Evolutionary conservation across 2,113 vertebrate species (phyloP).

Genomic region (Hippocampus guttulatus): DNA sequence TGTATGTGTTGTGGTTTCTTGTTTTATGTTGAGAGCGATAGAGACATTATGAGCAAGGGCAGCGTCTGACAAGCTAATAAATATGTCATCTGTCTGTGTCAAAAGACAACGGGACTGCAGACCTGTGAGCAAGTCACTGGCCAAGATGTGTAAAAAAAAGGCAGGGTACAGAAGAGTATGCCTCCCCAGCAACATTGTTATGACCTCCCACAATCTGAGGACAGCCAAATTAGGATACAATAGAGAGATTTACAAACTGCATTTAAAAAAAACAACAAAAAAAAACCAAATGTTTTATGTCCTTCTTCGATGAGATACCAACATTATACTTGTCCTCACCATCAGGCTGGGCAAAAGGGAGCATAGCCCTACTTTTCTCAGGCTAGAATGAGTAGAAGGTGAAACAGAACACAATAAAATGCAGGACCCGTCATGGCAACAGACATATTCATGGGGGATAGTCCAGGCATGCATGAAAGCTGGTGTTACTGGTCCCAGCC

Average conservation of each 20-base stretch:
- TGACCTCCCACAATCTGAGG: slow-evolving; percentile 47
- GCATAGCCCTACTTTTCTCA: slow-evolving; percentile 28
- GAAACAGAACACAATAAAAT: slow-evolving; percentile 43
- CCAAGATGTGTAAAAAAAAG: slow-evolving; percentile 47
- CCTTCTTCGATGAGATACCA: neutral
- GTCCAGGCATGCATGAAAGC: slow-evolving; percentile 33
- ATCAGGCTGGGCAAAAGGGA: slow-evolving; percentile 13
- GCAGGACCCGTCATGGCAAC: slow-evolving; percentile 9
- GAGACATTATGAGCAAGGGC: slow-evolving; percentile 9
- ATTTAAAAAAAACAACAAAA: too few species aligned
- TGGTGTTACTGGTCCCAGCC: slow-evolving; percentile 48
- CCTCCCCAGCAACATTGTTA: slow-evolving; percentile 60
- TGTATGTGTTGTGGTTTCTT: slow-evolving; percentile 10
- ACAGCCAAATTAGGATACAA: neutral
- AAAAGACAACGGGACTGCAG: slow-evolving; percentile 74
- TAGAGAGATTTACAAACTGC: neutral
- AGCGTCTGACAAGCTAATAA: slow-evolving; percentile 90
- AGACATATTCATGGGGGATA: slow-evolving; percentile 25
- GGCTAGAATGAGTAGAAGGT: slow-evolving; percentile 21
- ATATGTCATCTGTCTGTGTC: slow-evolving; percentile 93
- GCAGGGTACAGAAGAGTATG: slow-evolving; percentile 42
- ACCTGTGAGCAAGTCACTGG: slow-evolving; percentile 78
- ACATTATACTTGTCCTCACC: neutral
- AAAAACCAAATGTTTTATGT: neutral
- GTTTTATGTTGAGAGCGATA: neutral